Percentiles rank a stretch among this genome's conserved stretches.
These are phyloP conservation scores for Apamea monoglypha DNA, from an alignment of 2,888 invertebrate genomes.

Conservation along the genomic window DNA sequence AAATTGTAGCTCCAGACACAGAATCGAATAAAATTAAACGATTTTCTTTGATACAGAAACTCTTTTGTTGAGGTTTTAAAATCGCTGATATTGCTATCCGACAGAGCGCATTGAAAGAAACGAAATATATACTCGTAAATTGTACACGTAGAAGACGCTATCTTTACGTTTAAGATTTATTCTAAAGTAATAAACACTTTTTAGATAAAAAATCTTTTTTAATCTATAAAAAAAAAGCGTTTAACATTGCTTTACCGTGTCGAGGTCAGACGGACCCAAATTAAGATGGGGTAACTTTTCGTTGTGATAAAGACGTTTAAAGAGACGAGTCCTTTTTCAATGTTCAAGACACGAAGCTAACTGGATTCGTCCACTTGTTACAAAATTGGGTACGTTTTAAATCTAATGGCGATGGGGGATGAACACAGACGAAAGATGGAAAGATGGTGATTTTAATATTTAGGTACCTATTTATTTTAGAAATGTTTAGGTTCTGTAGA, in stretches of 20 bases:
- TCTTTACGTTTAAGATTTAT: slow-evolving; percentile 47
- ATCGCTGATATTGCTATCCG: slow-evolving; percentile 30
- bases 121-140: slow-evolving; percentile 55
- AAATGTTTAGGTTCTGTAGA: neutral
- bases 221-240: slow-evolving; percentile 30
- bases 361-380: slow-evolving; percentile 33
- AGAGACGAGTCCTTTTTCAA: slow-evolving; percentile 33
- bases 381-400: slow-evolving; percentile 34
- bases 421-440: neutral
- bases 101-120: slow-evolving; percentile 29
- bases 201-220: slow-evolving; percentile 25
- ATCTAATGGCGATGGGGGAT: slow-evolving; percentile 11
- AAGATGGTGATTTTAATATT: neutral
- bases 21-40: slow-evolving; percentile 50
- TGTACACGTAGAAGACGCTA: slow-evolving; percentile 38
- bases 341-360: slow-evolving; percentile 36
- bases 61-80: slow-evolving; percentile 52
- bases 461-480: neutral
- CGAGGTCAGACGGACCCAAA: slow-evolving; percentile 32
- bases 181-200: slow-evolving; percentile 26
- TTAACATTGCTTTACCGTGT: slow-evolving; percentile 10
- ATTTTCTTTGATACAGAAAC: slow-evolving; percentile 44
- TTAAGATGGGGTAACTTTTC: slow-evolving; percentile 31
- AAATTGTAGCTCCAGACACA: slow-evolving; percentile 25
- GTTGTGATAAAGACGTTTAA: slow-evolving; percentile 17